phyloP scores from a whole-genome alignment of 2,888 invertebrate genomes.

The Patella depressa region DNA sequence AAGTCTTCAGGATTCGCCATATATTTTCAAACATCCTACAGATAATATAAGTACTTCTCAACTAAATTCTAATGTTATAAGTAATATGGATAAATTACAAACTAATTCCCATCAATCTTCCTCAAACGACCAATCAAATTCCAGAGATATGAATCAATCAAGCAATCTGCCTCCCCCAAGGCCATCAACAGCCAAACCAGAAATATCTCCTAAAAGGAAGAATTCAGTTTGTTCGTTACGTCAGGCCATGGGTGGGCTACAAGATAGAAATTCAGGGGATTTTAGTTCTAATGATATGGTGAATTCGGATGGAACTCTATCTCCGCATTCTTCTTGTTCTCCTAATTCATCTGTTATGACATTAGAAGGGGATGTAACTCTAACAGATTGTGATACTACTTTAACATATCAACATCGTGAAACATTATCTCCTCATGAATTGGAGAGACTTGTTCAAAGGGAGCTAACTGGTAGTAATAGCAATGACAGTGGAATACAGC shows the following conservation, averaged over 20 bases:
- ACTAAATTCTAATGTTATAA: neutral
- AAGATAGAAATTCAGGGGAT: slow-evolving; percentile 30
- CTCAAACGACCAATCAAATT: neutral
- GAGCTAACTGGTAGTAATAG: slow-evolving; percentile 59
- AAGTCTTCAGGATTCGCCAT: slow-evolving; percentile 19
- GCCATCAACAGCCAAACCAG: slow-evolving; percentile 11
- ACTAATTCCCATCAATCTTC: neutral
- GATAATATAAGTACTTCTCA: neutral
- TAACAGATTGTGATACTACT: slow-evolving; percentile 8
- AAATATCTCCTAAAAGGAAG: slow-evolving; percentile 14
- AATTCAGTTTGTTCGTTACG: slow-evolving; percentile 14
- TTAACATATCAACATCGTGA: slow-evolving; percentile 22
- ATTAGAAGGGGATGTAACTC: slow-evolving; percentile 18
- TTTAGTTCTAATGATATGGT: slow-evolving; percentile 29
- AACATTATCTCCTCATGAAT: slow-evolving; percentile 9
- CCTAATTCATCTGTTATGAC: slow-evolving; percentile 20
- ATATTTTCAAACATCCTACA: slow-evolving; percentile 9
- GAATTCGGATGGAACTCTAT: slow-evolving; percentile 31
- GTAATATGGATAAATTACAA: neutral
- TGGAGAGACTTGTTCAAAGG: slow-evolving; percentile 25
- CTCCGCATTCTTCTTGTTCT: slow-evolving; percentile 18
- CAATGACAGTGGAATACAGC: slow-evolving; percentile 64
- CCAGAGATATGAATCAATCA: neutral
- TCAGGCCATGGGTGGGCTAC: neutral
- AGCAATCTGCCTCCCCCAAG: slow-evolving; percentile 8